Evolutionary conservation across 2,113 vertebrate genomes (phyloP).

Genomic region (Isurus oxyrinchus): DNA sequence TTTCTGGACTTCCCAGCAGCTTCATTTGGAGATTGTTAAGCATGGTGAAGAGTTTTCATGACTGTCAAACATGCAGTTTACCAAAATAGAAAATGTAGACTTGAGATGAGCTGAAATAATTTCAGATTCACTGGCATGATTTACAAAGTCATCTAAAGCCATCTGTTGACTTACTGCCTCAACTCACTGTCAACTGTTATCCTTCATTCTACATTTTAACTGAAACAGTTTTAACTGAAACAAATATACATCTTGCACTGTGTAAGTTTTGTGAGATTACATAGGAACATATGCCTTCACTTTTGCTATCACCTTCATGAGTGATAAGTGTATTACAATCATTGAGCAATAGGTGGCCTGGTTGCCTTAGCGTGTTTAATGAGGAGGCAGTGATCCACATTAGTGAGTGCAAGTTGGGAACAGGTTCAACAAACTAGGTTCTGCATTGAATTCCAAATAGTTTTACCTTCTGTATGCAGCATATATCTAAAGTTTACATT

Average conservation of each 20-base stretch:
- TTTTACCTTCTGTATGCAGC: background rate
- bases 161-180: background rate
- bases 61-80: background rate
- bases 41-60: background rate
- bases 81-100: background rate
- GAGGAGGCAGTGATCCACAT: background rate
- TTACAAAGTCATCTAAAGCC: background rate
- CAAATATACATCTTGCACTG: background rate
- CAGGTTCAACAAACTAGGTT: background rate
- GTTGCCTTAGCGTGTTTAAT: background rate
- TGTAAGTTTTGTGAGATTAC: background rate
- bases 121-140: background rate
- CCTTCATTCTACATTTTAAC: background rate
- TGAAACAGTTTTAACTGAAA: background rate
- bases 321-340: background rate
- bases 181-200: background rate
- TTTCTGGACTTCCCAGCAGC: background rate
- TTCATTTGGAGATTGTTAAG: background rate
- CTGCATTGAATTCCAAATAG: background rate
- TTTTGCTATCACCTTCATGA: background rate
- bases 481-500: background rate
- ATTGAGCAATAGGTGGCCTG: slow-evolving; percentile 15
- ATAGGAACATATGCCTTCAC: too few species aligned
- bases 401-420: background rate
- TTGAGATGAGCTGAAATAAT: background rate